Base-by-base conservation (phyloP, 2,113 vertebrate genomes). In the Rhizomys pruinosus region DNA sequence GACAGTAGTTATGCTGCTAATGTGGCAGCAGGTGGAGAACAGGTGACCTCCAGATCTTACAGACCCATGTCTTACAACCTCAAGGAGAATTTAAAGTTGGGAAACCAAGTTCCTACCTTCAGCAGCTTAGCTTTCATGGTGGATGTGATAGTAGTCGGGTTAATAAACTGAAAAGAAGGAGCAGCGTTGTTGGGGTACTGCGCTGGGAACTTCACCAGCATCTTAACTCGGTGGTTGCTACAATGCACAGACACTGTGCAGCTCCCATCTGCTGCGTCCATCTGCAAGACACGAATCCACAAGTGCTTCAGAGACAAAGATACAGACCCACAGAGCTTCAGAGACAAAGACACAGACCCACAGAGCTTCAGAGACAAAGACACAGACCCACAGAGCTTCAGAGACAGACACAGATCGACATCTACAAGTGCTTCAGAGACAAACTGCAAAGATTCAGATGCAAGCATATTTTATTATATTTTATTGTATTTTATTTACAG, bases 151-250 rank as follows among this genome's bases (percentile, higher is more conserved):
- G 99, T 99, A 0, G 99, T 99, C 0, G 99, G 99, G 59, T 98
- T 98, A 94, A 99, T 98, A 27, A 99, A 99, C 98, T 99, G 99
- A 98, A 99, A 99, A 96, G 99, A 98, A 0, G 99, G 99, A 0
- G 99, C 99, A 0, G 99, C 99, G 0, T 99, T 99, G 97, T 99
- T 99, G 7, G 99, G 99, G 68, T 99, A 99, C 97, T 99, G 99
- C 0, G 98, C 99, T 0, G 99, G 99, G 93, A 99, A 99, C 97
- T 99, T 99, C 44, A 99, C 99, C 96, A 99, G 98, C 98, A 99
- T 98, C 88, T 99, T 99, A 81, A 99, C 99, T 16, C 98, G 98
- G 87, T 99, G 99, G 92, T 97, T 98, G 84, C 99, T 99, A 0
- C 99, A 99, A 96, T 99, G 99, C 68, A 99, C 99, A 0, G 99